Evolutionary conservation across 2,888 invertebrate species (phyloP), one percentile per base, ranked within the genome.

Genomic region (Sarcophaga subvicina): DNA sequence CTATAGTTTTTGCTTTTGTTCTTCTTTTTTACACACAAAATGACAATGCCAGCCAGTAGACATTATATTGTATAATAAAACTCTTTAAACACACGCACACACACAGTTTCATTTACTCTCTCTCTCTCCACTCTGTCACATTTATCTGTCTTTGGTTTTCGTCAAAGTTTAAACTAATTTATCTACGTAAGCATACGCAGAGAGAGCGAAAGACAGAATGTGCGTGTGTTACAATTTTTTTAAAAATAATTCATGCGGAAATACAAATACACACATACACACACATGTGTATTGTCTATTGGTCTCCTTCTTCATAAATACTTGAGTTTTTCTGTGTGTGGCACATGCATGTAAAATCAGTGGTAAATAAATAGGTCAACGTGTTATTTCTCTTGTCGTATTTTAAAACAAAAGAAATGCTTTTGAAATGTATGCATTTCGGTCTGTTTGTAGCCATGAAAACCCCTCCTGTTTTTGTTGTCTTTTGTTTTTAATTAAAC

Each of bases 401-500:
- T 71, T 67, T 84, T 62, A n/a, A 54, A 66, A 62, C 22, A 62
- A 71, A 67, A 80, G 49, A 66, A 25, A 20, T 80, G 22, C 37
- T 54, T 54, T 47, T 62, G 64, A 75, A 60, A 64, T 49, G 17
- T 4, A 54, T 66, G 37, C 71, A 62, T 76, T 80, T 80, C 12
- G 54, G 11, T 45, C 37, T 66, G 27, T 80, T 75, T 80, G 59
- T 64, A 76, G 63, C 37, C 69, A 79, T 79, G 22, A 79, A 83
- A 63, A 54, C 17, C 14, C 17, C 17, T 14, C 37, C 1, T 62
- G 17, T 62, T n/a, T 62, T 62, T n/a, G 10, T 62, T n/a, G 10
- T 11, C 25, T 12, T 66, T 12, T 66, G 11, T n/a, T 70, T 84
- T 80, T 84, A 70, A 80, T 84, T 84, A 84, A 76, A 76, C 54